Percentiles rank a stretch among this genome's conserved stretches.
Evolutionary conservation across 2,113 vertebrate genomes (phyloP).

Genomic region (Seriola dumerili): DNA sequence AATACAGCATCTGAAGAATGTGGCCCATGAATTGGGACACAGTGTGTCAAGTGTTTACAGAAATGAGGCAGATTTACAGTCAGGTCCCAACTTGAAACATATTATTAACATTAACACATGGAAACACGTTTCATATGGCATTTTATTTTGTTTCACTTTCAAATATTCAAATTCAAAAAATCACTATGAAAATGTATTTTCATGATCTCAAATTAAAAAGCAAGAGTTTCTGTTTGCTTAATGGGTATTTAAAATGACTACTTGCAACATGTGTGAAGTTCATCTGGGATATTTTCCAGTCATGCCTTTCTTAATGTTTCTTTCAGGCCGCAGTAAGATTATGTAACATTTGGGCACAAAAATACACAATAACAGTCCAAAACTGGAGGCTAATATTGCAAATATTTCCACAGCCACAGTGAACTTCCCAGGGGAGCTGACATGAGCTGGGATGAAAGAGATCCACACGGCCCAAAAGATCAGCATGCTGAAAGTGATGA

Average conservation of each 20-base stretch:
- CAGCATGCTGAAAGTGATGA: constrained; percentile 86
- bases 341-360: constrained; percentile 86
- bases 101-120: neutral
- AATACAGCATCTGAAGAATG: no score
- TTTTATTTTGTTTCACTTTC: constrained; percentile 11
- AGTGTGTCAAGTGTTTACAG: neutral
- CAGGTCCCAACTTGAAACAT: neutral
- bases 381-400: constrained; percentile 84
- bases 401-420: constrained; percentile 86
- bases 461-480: constrained; percentile 86
- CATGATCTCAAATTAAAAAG: neutral
- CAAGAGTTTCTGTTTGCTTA: neutral
- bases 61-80: neutral
- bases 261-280: neutral
- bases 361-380: constrained; percentile 83
- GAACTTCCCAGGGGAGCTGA: constrained; percentile 84
- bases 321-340: constrained; percentile 82
- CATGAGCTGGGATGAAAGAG: constrained; percentile 84
- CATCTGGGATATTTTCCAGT: constrained; percentile 62
- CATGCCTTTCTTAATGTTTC: constrained; percentile 80
- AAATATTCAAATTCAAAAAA: neutral
- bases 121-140: neutral
- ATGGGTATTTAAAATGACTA: neutral
- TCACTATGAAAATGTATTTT: neutral
- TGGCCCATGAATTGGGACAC: no score